Evolutionary conservation across 1,140 invertebrate species (phyloP), one percentile per base, ranked within the genome.

Genomic region (Ceratoteleas bidentatus): DNA sequence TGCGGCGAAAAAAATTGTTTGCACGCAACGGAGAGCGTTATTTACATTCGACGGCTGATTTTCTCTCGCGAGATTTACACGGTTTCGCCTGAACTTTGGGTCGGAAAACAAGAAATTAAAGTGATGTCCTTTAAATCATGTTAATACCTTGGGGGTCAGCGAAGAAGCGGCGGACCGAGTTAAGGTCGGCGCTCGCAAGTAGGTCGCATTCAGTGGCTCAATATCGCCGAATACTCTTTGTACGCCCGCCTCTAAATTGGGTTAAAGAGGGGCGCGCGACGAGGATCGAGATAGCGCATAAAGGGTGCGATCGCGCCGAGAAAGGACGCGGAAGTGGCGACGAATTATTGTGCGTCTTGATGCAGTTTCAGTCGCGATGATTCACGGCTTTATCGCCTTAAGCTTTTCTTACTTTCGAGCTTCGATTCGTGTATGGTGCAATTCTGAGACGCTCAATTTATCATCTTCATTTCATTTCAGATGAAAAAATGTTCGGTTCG

Each of bases 171-270:
- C 69, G 49, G 54, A 68, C 81, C 56, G 83, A 85, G 85, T 83
- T 85, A 82, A 84, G 84, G 83, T 86, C 83, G 84, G 85, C 80
- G 75, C 76, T 88, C 65, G 73, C 81, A 90, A 90, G 86, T 89
- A 89, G 89, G 88, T 90, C 88, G 87, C 87, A 85, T 87, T 86
- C 83, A 85, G 85, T 87, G 77, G 88, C 87, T 90, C 88, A 83
- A 89, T 90, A 90, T 90, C 87, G 83, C 85, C 88, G 86, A 89
- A 90, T 88, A 87, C 86, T 88, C 87, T 86, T 88, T 87, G 84
- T 86, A 72, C 88, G 83, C 85, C 82, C 81, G 85, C 80, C 58
- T 81, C 62, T 83, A 87, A 90, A 90, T 90, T 89, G 86, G 87
- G 87, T 90, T 90, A 89, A 86, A 86, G 80, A 77, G 75, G 75